Conservation (phyloP, 2,113 vertebrate genomes). For the Podarcis cretensis region DNA sequence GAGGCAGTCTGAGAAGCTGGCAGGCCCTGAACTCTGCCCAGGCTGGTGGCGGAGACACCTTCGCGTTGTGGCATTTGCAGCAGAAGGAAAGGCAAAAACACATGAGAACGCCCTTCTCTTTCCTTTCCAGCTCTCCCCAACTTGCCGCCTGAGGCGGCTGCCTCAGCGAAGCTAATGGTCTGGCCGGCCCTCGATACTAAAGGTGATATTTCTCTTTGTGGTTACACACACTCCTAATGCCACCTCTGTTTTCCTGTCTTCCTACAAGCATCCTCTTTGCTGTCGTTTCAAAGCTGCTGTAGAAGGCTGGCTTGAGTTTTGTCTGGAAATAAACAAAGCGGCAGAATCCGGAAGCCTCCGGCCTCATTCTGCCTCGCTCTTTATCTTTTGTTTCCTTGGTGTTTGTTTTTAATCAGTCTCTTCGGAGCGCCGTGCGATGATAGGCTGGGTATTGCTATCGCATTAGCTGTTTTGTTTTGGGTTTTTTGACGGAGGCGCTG, state of each 20-base stretch:
- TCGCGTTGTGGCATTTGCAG: too few relatives aligned
- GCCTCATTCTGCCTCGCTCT: neutral
- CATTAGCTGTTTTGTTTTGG: neutral
- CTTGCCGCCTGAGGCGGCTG: too few relatives aligned
- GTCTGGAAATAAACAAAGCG: neutral
- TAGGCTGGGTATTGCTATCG: conserved; percentile 27
- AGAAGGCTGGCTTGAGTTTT: neutral
- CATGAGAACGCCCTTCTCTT: too few relatives aligned
- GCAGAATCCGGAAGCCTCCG: neutral
- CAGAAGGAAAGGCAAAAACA: too few relatives aligned
- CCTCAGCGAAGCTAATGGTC: too few relatives aligned
- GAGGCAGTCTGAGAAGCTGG: too few relatives aligned
- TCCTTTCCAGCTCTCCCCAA: too few relatives aligned
- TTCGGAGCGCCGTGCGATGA: neutral
- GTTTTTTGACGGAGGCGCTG: neutral
- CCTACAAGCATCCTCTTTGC: neutral
- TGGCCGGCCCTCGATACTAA: too few relatives aligned
- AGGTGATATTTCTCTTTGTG: neutral
- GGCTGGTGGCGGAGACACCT: too few relatives aligned
- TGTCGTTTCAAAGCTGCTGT: neutral
- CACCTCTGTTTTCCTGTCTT: neutral
- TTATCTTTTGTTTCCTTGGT: neutral
- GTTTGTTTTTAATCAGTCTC: conserved; percentile 40
- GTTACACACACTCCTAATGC: neutral
- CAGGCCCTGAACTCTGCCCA: too few relatives aligned